A percentile compares a stretch with the other conserved stretches of the same genome.
phyloP scores from a whole-genome alignment of 1,140 invertebrate genomes.

The Caerostris extrusa region DNA sequence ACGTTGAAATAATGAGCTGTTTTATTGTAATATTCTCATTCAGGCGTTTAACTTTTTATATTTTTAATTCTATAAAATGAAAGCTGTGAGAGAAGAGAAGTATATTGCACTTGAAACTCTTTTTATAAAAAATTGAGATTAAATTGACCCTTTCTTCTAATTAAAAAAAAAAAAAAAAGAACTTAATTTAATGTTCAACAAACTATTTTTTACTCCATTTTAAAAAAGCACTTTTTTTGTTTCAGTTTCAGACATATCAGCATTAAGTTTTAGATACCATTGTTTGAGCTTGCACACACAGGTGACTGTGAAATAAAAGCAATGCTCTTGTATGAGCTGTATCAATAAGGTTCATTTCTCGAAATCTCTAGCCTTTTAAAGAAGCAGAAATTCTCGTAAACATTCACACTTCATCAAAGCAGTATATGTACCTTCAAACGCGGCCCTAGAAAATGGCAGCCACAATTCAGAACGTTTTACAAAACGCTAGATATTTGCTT shows the following conservation, averaged over 20 bases:
- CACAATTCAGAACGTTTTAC: too few relatives aligned
- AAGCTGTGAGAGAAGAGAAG: too few relatives aligned
- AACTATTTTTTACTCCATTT: too few relatives aligned
- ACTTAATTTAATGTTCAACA: too few relatives aligned
- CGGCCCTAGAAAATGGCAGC: constrained; percentile 80
- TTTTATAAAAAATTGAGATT: too few relatives aligned
- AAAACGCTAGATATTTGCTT: neutral
- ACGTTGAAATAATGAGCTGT: too few relatives aligned
- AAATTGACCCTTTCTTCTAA: too few relatives aligned
- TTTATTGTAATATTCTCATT: too few relatives aligned
- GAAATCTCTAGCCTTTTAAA: constrained; percentile 83
- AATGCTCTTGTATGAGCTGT: constrained; percentile 84
- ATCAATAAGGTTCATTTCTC: constrained; percentile 85
- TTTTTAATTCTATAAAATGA: too few relatives aligned
- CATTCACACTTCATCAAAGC: constrained; percentile 84
- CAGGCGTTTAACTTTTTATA: too few relatives aligned
- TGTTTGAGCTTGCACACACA: constrained; percentile 86
- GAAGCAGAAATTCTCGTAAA: constrained; percentile 82
- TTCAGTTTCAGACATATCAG: constrained; percentile 86
- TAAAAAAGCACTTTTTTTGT: constrained; percentile 80
- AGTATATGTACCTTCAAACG: constrained; percentile 84
- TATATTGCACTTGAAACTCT: too few relatives aligned
- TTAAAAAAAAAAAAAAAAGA: too few relatives aligned
- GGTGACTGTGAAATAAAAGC: constrained; percentile 84
- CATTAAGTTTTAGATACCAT: constrained; percentile 85